Conservation (phyloP, 2,888 invertebrate species). For the Cryptus armator region DNA sequence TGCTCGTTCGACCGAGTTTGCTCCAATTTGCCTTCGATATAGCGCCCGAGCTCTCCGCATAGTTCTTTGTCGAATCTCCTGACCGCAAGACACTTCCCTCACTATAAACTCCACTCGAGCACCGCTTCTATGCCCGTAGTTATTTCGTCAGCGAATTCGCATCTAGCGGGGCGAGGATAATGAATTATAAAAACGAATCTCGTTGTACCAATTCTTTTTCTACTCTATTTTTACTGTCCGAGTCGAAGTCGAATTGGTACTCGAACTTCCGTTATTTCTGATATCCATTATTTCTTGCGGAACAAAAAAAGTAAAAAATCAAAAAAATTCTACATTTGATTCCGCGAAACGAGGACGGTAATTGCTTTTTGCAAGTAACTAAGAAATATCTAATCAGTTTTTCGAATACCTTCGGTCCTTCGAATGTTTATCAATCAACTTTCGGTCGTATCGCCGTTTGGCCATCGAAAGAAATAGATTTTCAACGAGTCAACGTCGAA, state of each 20-base stretch:
- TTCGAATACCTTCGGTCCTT: not conserved
- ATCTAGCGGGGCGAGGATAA: conserved; percentile 31
- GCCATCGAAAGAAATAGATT: not conserved
- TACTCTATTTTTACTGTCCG: not conserved
- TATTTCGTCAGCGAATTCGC: conserved; percentile 19
- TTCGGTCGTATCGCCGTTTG: not conserved
- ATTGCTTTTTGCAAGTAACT: conserved; percentile 11
- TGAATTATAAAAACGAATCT: conserved; percentile 60
- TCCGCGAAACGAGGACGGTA: not conserved
- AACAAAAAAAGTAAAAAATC: too few species aligned
- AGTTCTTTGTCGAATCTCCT: conserved; percentile 71
- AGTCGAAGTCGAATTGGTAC: not conserved
- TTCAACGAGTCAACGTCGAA: not conserved
- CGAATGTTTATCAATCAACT: not conserved
- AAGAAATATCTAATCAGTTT: conserved; percentile 8
- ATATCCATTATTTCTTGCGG: conserved; percentile 3
- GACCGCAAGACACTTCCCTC: conserved; percentile 49
- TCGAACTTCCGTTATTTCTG: not conserved
- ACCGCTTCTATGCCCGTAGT: not conserved
- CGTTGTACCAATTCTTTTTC: conserved; percentile 35
- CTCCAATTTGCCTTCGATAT: conserved; percentile 75
- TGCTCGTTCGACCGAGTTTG: conserved; percentile 76
- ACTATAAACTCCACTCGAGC: conserved; percentile 1
- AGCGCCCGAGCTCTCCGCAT: conserved; percentile 1
- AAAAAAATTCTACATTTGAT: not conserved